A percentile compares a stretch with the other conserved stretches of the same genome.
Conservation (phyloP, 1,140 invertebrate species). For the Cotesia glomerata region DNA sequence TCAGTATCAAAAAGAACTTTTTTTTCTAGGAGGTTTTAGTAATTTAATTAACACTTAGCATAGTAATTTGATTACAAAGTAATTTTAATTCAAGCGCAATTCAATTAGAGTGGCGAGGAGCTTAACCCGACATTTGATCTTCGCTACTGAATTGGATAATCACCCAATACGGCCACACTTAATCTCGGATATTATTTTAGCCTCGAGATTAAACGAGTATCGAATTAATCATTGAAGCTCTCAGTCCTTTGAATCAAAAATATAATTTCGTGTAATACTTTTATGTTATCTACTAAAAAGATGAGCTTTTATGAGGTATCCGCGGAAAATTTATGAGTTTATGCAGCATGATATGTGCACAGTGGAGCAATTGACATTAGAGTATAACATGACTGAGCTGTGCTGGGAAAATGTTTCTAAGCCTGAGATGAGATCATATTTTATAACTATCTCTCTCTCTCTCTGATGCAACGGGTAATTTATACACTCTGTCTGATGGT, state of each 20-base stretch:
- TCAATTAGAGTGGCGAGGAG: too few relatives aligned
- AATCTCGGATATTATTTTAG: too few relatives aligned
- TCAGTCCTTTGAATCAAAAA: not conserved
- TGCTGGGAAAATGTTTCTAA: constrained; percentile 18
- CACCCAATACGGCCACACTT: too few relatives aligned
- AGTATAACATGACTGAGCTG: constrained; percentile 1
- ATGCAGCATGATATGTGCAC: constrained; percentile 10
- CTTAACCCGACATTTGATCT: too few relatives aligned
- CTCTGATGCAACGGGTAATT: constrained; percentile 2
- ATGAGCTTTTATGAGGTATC: constrained; percentile 19
- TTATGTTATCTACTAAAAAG: not conserved
- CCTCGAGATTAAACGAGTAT: too few relatives aligned
- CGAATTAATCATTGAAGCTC: not conserved
- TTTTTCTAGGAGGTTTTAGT: too few relatives aligned
- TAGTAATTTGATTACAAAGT: too few relatives aligned
- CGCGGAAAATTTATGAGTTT: constrained; percentile 25
- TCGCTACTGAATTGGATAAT: too few relatives aligned
- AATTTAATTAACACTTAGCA: too few relatives aligned
- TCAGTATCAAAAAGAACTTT: too few relatives aligned
- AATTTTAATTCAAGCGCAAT: too few relatives aligned
- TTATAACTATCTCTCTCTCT: constrained; percentile 2
- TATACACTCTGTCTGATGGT: not conserved
- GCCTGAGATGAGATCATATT: constrained; percentile 23
- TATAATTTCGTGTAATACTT: not conserved
- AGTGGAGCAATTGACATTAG: constrained; percentile 14